A percentile compares a stretch with the other conserved stretches of the same genome.
Conservation (phyloP, 2,888 invertebrate genomes). For the Callinectes sapidus region DNA sequence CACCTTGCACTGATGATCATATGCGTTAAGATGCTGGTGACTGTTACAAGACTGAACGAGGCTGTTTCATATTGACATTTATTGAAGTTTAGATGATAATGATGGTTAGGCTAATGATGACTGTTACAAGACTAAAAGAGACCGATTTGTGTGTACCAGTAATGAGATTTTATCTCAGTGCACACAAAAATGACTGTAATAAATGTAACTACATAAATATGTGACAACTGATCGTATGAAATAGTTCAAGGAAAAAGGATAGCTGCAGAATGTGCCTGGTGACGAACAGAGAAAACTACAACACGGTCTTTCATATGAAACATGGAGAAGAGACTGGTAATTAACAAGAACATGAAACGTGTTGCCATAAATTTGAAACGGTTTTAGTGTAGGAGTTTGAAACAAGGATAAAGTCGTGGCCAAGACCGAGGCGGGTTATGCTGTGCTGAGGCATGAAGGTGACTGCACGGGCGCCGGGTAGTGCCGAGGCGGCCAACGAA, state of each 20-base stretch:
- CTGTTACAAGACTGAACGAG: not conserved
- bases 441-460: not conserved
- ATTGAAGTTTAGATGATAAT: not conserved
- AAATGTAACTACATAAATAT: not conserved
- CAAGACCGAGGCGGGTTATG: slow-evolving; percentile 11
- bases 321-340: not conserved
- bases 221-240: not conserved
- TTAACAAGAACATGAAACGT: not conserved
- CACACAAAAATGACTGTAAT: not conserved
- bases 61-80: not conserved
- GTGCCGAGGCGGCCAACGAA: slow-evolving; percentile 8
- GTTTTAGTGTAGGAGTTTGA: not conserved
- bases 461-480: slow-evolving; percentile 29
- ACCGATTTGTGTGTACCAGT: not conserved
- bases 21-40: not conserved
- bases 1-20: not conserved
- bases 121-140: not conserved
- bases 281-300: not conserved
- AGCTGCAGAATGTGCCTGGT: not conserved
- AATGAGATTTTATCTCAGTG: not conserved
- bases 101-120: not conserved
- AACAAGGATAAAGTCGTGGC: not conserved
- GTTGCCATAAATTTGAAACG: not conserved
- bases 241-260: not conserved
- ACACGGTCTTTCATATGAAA: not conserved